Evolutionary conservation across 2,888 invertebrate species (phyloP).

Genomic region (Xestoiulus laeticollis): DNA sequence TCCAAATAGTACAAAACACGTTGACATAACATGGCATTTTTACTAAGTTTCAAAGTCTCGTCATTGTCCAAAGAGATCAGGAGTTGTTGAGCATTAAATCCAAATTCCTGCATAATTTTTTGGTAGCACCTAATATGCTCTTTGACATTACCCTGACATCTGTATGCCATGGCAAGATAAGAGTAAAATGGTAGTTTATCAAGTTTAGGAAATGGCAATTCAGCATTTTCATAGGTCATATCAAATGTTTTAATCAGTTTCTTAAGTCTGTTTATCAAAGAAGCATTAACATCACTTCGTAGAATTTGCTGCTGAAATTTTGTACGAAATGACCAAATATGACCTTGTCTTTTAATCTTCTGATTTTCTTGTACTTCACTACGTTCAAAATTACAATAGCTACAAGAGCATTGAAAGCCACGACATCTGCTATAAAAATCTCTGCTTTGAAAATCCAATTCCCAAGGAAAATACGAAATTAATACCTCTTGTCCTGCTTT

Average conservation of each 20-base stretch:
- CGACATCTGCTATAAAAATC: neutral
- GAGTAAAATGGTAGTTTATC: neutral
- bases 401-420: slow-evolving; percentile 39
- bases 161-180: neutral
- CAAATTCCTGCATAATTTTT: neutral
- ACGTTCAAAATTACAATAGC: neutral
- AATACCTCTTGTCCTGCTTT: slow-evolving; percentile 11
- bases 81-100: neutral
- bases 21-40: neutral
- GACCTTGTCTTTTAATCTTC: neutral
- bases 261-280: neutral
- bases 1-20: neutral
- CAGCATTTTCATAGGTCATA: neutral
- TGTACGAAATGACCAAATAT: neutral
- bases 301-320: neutral
- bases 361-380: neutral
- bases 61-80: neutral
- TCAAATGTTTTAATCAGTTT: neutral
- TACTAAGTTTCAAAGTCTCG: neutral
- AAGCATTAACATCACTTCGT: neutral
- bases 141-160: neutral
- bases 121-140: neutral
- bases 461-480: neutral
- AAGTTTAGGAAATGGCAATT: neutral
- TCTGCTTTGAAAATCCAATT: neutral